These are phyloP conservation scores for Myrmophylax atrothorax DNA, from an alignment of 2,113 vertebrate species.

Conservation along the genomic window DNA sequence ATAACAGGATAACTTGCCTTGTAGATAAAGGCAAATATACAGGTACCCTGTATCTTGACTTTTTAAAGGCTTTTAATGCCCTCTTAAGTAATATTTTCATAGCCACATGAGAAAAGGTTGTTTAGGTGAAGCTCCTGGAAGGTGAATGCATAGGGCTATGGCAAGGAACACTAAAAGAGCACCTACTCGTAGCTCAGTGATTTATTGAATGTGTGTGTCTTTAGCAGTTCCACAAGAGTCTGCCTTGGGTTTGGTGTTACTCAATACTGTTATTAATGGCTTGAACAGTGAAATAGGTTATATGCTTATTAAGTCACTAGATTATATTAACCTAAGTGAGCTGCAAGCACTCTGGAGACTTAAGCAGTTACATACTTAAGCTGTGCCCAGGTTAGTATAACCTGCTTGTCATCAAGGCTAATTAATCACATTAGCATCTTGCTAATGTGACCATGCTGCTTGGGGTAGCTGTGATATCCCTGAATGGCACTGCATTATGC, in stretches of 20 bases:
- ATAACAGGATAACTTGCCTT: not conserved
- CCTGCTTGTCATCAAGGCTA: conserved; percentile 46
- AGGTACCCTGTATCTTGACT: not conserved
- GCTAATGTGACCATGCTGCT: conserved; percentile 20
- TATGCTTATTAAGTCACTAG: conserved; percentile 47
- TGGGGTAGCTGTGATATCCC: not conserved
- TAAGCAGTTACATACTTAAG: conserved; percentile 40
- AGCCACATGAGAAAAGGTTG: not conserved
- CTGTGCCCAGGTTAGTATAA: conserved; percentile 47
- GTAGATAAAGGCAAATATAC: not conserved
- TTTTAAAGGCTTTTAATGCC: not conserved
- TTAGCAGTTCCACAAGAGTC: not conserved
- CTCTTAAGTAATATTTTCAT: not conserved
- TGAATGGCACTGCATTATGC: not conserved
- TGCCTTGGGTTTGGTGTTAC: not conserved
- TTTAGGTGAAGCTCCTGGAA: not conserved
- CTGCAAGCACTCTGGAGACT: conserved; percentile 32
- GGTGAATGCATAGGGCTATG: not conserved
- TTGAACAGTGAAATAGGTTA: conserved; percentile 43
- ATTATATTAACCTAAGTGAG: conserved; percentile 45
- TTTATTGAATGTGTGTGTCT: not conserved
- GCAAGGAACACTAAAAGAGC: not conserved
- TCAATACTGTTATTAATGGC: conserved; percentile 18
- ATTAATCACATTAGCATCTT: conserved; percentile 50
- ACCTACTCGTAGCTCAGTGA: not conserved